Conservation (phyloP, 2,113 vertebrate genomes). For the Todiramphus chloris region DNA sequence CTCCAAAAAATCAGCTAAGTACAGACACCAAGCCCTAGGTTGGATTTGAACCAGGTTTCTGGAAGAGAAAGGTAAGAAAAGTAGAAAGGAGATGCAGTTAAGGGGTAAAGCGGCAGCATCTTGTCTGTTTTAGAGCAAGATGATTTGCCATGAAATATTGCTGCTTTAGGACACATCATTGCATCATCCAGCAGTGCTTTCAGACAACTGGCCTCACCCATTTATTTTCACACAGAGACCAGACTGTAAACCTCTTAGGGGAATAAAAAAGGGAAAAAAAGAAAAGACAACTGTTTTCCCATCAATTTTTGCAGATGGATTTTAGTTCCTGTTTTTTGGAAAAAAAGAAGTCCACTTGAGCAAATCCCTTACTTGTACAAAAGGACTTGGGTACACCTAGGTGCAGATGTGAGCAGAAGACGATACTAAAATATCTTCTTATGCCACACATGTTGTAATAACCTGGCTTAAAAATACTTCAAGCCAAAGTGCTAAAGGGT, state of each 20-base stretch:
- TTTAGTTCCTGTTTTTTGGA: background rate
- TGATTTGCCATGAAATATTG: constrained; percentile 36
- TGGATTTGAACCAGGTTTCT: background rate
- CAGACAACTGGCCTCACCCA: constrained; percentile 1
- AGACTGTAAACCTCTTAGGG: background rate
- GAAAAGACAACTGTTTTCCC: background rate
- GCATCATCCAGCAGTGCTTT: constrained; percentile 17
- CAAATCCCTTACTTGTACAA: background rate
- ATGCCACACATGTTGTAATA: background rate
- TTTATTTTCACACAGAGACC: constrained; percentile 18
- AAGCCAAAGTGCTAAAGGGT: background rate
- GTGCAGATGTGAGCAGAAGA: background rate
- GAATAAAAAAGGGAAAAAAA: background rate
- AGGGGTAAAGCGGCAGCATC: background rate
- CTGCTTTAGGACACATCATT: constrained; percentile 21
- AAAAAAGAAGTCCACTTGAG: background rate
- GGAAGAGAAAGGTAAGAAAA: background rate
- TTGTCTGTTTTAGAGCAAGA: background rate
- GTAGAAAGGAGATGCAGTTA: background rate
- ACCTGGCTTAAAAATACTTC: background rate
- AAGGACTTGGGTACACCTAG: background rate
- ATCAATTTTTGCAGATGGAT: background rate
- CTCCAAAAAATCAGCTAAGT: background rate
- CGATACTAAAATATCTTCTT: background rate
- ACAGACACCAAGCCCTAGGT: background rate